Conservation (phyloP, 2,113 vertebrate genomes). For the Hippopotamus amphibius region DNA sequence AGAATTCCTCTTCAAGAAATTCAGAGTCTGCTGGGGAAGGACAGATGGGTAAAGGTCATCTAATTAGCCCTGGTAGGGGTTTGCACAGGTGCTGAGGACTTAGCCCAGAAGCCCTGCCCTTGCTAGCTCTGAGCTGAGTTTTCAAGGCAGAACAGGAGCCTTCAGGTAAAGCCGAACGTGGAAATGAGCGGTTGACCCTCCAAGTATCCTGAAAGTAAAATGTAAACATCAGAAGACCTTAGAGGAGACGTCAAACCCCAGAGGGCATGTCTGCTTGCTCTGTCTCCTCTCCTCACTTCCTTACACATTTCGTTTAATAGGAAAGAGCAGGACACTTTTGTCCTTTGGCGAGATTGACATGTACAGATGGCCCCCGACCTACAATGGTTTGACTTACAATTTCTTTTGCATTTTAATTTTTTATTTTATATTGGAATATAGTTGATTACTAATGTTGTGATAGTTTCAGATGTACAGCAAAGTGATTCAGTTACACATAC, state of each 20-base stretch:
- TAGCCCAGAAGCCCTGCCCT: not conserved
- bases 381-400: too few species aligned
- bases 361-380: not conserved
- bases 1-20: too few species aligned
- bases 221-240: too few species aligned
- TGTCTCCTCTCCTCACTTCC: not conserved
- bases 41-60: accelerated
- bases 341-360: not conserved
- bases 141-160: not conserved
- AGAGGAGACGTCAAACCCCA: not conserved
- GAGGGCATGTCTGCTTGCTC: too few species aligned
- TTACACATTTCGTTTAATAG: not conserved
- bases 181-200: not conserved
- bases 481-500: too few species aligned
- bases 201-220: not conserved
- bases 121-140: not conserved
- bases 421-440: too few species aligned
- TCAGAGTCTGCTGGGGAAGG: accelerated
- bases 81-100: not conserved
- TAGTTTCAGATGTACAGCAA: too few species aligned
- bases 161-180: accelerated
- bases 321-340: not conserved
- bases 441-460: too few species aligned
- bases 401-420: too few species aligned
- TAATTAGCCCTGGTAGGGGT: accelerated